Evolutionary conservation across 2,888 invertebrate genomes (phyloP).

Genomic region (Mimumesa dahlbomi): DNA sequence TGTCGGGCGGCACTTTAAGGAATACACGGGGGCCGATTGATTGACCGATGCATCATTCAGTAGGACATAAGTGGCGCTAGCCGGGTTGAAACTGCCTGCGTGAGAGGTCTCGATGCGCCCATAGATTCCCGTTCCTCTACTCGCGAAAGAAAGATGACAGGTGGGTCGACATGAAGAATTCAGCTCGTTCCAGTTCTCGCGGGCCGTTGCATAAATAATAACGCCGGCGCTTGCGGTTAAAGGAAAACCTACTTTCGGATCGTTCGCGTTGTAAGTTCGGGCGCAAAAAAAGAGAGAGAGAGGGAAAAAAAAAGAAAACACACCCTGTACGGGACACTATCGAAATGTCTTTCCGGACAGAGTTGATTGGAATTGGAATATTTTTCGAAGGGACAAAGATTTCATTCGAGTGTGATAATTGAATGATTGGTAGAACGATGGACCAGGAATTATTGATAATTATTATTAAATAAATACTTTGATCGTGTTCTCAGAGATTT

Average conservation of each 20-base stretch:
- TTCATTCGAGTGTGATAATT: too few relatives aligned
- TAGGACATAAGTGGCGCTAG: constrained; percentile 58
- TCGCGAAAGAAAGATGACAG: constrained; percentile 53
- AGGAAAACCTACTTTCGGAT: constrained; percentile 58
- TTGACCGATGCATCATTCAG: constrained; percentile 68
- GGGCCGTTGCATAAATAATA: constrained; percentile 69
- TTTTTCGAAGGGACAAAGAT: too few relatives aligned
- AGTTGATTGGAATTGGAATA: too few relatives aligned
- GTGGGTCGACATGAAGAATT: constrained; percentile 64
- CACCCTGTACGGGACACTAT: too few relatives aligned
- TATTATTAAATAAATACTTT: too few relatives aligned
- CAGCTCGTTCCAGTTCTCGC: constrained; percentile 70
- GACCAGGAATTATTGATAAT: too few relatives aligned
- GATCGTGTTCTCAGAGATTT: too few relatives aligned
- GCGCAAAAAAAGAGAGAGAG: too few relatives aligned
- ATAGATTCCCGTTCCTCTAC: not conserved
- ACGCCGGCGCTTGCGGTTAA: constrained; percentile 71
- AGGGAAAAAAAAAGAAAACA: too few relatives aligned
- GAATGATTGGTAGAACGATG: too few relatives aligned
- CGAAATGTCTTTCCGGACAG: too few relatives aligned
- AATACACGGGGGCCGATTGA: constrained; percentile 53
- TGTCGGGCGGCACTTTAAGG: not conserved
- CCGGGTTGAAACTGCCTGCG: constrained; percentile 31
- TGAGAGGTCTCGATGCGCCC: constrained; percentile 25
- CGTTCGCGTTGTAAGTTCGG: too few relatives aligned